Evolutionary conservation across 2,113 vertebrate species (phyloP).

Genomic region (human): GRCh38 chr1:20162501-20163000

Average conservation of each 20-base stretch:
- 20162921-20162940: accelerated
- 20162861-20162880: no score
- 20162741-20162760: not conserved
- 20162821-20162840: not conserved
- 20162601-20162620: not conserved
- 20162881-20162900: not conserved
- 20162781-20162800: no score
- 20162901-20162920: not conserved
- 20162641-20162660: not conserved
- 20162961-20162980: not conserved
- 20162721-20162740: not conserved
- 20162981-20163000: not conserved
- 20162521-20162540: not conserved
- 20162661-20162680: not conserved
- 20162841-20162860: not conserved
- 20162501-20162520: not conserved
- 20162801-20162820: not conserved
- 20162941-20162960: not conserved
- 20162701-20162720: not conserved
- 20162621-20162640: not conserved
- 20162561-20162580: accelerated
- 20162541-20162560: accelerated
- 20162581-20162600: not conserved
- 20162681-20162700: not conserved
- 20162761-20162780: not conserved